phyloP scores from a whole-genome alignment of 2,797 vertebrate genomes.

The Leucoraja ocellata region DNA sequence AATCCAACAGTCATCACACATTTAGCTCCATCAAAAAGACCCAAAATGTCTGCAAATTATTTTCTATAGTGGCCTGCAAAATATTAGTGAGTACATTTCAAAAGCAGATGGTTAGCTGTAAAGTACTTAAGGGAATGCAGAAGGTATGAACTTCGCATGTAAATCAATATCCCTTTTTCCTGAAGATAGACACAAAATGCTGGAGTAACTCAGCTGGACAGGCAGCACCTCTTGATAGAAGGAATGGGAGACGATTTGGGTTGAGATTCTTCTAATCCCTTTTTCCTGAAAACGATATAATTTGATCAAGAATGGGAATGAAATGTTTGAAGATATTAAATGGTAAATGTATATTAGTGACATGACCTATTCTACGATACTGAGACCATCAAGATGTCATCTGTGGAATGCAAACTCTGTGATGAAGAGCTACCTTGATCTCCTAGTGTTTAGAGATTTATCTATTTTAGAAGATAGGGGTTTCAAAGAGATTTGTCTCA shows the following conservation, averaged over 20 bases:
- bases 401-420: background rate
- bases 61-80: background rate
- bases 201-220: too few species aligned
- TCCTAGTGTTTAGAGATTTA: background rate
- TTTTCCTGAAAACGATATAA: background rate
- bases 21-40: background rate
- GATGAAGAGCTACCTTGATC: background rate
- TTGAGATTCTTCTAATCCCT: too few species aligned
- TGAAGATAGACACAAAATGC: background rate
- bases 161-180: background rate
- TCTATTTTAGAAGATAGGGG: background rate
- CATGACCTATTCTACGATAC: background rate
- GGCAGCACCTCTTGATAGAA: too few species aligned
- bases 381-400: background rate
- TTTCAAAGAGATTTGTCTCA: background rate
- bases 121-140: background rate
- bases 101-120: background rate
- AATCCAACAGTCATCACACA: background rate
- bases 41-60: background rate
- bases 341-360: background rate
- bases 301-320: background rate
- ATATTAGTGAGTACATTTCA: background rate
- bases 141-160: background rate
- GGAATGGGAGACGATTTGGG: too few species aligned
- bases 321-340: background rate